A percentile compares a stretch with the other conserved stretches of the same genome.
Evolutionary conservation across 2,888 invertebrate species (phyloP).

Genomic region (Trichogramma evanescens): DNA sequence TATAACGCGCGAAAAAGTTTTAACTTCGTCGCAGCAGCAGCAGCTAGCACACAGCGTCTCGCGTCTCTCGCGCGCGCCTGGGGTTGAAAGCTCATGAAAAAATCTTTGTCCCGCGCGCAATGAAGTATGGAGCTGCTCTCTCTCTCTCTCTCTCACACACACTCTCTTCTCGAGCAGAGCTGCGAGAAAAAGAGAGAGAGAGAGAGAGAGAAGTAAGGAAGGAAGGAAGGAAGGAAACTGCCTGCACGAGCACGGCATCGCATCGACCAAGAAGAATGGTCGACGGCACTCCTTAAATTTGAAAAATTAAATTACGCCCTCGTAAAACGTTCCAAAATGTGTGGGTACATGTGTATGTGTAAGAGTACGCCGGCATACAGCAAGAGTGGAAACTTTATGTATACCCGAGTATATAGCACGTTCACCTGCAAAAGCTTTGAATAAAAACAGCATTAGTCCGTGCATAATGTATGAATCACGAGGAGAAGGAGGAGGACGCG

Average conservation of each 20-base stretch:
- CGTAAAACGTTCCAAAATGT: constrained; percentile 38
- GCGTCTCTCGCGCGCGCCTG: too few species aligned
- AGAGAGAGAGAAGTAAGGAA: constrained; percentile 19
- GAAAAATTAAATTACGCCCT: constrained; percentile 47
- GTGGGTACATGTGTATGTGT: background rate
- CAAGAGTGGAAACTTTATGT: too few species aligned
- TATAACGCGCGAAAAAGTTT: too few species aligned
- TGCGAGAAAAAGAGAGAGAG: constrained; percentile 20
- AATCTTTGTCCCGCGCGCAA: constrained; percentile 21
- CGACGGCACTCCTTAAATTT: constrained; percentile 40
- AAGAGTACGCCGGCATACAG: background rate
- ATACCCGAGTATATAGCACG: too few species aligned
- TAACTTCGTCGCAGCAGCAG: too few species aligned
- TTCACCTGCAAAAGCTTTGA: constrained; percentile 29
- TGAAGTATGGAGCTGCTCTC: constrained; percentile 13
- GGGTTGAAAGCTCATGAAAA: constrained; percentile 19
- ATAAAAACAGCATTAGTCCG: constrained; percentile 47
- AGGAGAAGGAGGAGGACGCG: constrained; percentile 18
- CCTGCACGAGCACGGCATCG: background rate
- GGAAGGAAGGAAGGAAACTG: background rate
- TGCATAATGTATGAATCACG: constrained; percentile 44
- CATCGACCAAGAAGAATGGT: constrained; percentile 21
- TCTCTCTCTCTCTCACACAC: too few species aligned
- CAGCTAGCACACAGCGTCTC: too few species aligned
- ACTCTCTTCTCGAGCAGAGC: too few species aligned